Evolutionary conservation across 1,140 invertebrate species (phyloP).

Genomic region (Andricus grossulariae): DNA sequence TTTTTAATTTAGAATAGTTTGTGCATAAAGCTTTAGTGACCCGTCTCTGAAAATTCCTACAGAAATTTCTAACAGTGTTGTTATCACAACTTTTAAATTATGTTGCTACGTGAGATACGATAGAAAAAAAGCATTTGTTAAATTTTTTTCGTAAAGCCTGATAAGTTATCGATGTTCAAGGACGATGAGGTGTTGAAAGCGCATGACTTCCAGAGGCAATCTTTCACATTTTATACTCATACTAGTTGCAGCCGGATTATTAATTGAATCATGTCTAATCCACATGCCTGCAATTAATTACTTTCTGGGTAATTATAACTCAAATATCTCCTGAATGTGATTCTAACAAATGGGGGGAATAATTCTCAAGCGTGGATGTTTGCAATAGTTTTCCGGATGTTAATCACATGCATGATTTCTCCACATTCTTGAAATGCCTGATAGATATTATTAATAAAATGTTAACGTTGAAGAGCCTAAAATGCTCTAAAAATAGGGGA

Average conservation of each 20-base stretch:
- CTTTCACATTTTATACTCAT: neutral
- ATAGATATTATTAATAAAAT: too few relatives aligned
- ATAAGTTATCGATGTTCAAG: conserved; percentile 17
- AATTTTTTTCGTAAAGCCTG: neutral
- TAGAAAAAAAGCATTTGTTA: neutral
- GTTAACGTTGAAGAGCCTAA: too few relatives aligned
- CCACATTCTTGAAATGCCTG: too few relatives aligned
- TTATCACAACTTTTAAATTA: too few relatives aligned
- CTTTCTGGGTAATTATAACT: neutral
- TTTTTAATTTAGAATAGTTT: too few relatives aligned
- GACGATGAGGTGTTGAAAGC: neutral
- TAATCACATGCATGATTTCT: too few relatives aligned
- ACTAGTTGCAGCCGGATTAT: conserved; percentile 1
- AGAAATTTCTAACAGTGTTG: too few relatives aligned
- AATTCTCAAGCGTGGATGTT: too few relatives aligned
- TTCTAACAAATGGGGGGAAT: neutral
- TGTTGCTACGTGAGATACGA: neutral
- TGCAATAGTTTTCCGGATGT: too few relatives aligned
- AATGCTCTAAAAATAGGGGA: too few relatives aligned
- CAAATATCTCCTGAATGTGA: conserved; percentile 9
- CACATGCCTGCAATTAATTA: conserved; percentile 1
- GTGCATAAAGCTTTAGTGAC: too few relatives aligned
- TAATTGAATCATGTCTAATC: neutral
- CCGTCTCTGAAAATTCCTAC: too few relatives aligned
- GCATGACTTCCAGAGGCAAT: neutral